Evolutionary conservation across 2,797 vertebrate genomes (phyloP).

Genomic region (Chloroceryle inda): DNA sequence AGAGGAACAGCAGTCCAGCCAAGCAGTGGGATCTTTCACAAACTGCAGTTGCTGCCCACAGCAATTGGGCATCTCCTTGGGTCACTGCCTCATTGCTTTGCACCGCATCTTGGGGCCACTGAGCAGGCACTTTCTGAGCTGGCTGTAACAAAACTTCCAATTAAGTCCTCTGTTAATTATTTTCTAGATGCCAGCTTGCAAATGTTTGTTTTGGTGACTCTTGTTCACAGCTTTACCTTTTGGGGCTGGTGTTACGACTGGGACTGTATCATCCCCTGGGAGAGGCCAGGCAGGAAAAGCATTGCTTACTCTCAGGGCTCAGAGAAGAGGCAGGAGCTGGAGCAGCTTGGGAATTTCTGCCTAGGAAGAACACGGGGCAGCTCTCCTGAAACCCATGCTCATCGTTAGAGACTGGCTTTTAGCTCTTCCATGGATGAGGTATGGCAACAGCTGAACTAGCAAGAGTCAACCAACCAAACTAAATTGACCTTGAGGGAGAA

Average conservation of each 20-base stretch:
- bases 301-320: not conserved
- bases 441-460: not conserved
- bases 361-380: not conserved
- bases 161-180: not conserved
- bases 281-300: not conserved
- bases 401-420: not conserved
- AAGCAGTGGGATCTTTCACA: not conserved
- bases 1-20: not conserved
- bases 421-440: not conserved
- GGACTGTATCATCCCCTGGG: not conserved
- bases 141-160: not conserved
- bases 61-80: not conserved
- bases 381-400: not conserved
- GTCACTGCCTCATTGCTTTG: accelerated
- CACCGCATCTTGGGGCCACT: not conserved
- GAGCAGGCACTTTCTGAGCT: not conserved
- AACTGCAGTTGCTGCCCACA: not conserved
- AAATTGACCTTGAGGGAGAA: not conserved
- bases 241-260: not conserved
- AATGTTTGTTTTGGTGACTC: not conserved
- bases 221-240: not conserved
- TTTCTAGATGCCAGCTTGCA: not conserved
- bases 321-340: not conserved
- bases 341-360: not conserved
- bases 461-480: not conserved